Evolutionary conservation across 2,797 vertebrate species (phyloP), one percentile per base, ranked within the genome.

Genomic region (Gymnocypris eckloni): DNA sequence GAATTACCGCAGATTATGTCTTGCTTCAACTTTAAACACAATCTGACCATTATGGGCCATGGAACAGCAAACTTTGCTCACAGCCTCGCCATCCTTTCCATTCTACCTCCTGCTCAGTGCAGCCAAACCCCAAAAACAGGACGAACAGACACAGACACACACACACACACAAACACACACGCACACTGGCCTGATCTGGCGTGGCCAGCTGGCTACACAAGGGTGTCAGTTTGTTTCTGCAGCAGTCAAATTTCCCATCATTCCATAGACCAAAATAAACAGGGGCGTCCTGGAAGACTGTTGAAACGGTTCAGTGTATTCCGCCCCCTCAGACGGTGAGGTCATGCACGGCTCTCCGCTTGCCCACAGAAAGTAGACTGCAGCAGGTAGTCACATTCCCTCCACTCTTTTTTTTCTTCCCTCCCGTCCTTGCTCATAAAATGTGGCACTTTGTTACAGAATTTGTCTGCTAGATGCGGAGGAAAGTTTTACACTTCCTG

Each of bases 231-330:
- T 94, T 94, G 93, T 95, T 95, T 94, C 94, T 93, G 90, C 87
- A 93, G 92, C 92, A 94, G 94, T 95, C 95, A 94, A 92, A 94
- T 95, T 95, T 96, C 95, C 95, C 94, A 95, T 95, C 92, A 94
- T 91, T 92, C 92, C 92, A 91, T 90, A 93, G 92, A 93, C 94
- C 95, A 93, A 95, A 96, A 96, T 95, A 95, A 96, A 96, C 93
- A 92, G 88, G 92, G 91, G 87, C 86, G 91, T 92, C 90, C 92
- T 94, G 92, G 91, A 90, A 88, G 86, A 37, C 86, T 80, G 89
- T 86, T 92, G 87, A 92, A 92, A 90, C n/a, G 85, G 88, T 85
- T 86, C 90, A 90, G 84, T 92, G 91, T 91, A 86, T 88, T 90
- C 89, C 87, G 75, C 88, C 88, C 86, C 86, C 88, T 88, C 88